Evolutionary conservation across 64 coral and sea anemone genomes (phyloP), one percentile per base, ranked within the genome.

Genomic region (Actinia tenebrosa): DNA sequence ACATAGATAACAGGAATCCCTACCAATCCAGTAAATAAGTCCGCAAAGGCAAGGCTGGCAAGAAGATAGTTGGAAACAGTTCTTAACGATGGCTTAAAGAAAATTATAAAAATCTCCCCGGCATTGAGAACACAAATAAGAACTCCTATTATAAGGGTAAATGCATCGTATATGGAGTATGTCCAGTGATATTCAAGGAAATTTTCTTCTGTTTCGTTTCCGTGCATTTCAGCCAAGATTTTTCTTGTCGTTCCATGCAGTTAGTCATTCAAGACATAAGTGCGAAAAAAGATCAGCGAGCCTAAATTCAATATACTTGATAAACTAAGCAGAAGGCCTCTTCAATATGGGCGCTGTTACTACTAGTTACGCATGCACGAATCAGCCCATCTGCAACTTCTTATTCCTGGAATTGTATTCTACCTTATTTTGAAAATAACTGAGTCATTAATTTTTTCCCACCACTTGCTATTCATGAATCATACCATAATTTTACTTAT

Each of bases 11-110:
- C 69, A 16, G 89, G 89, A 18, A 91, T 86, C 2, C 89, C 84
- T 3, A 91, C 27, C 1, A 91, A 61, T 26, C 89, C 89, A 16
- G 84, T 83, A 16, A 91, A 66, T 2, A 91, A 78, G 53, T 91
- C 89, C 22, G 89, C 84, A 20, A 86, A 50, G 2, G 89, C 89
- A 45, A 86, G 77, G n/a, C 89, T 91, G 18, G 66, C 64, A 1
- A 91, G 83, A 44, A 91, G 68, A n/a, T 77, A 43, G 13, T 91
- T 91, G 53, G 63, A 77, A 75, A 69, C 77, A 5, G 68, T 91
- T 46, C 89, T 83, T 18, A 89, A 64, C 7, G 26, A 69, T 4
- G 62, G 44, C 47, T 83, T 68, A 10, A 14, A 89, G 46, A 62
- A 55, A n/a, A 89, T 89, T n/a, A 89, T 64, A 15, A 68, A 26